Evolutionary conservation across 2,888 invertebrate genomes (phyloP), one percentile per base, ranked within the genome.

Genomic region (Anticlea derivata): DNA sequence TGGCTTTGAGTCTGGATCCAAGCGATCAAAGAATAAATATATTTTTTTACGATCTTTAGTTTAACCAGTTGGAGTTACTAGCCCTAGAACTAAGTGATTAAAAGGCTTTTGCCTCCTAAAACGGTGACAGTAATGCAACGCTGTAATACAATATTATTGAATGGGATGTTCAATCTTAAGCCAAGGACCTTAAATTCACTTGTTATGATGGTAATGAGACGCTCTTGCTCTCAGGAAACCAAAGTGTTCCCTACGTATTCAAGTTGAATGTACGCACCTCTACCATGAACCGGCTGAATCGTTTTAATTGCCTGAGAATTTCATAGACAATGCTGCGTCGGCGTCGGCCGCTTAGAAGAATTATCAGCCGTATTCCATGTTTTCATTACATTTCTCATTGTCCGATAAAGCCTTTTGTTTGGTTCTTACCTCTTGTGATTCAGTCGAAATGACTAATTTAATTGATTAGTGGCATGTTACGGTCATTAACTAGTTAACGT

Each of bases 401-500:
- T 72, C 63, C 57, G 61, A 68, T 51, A 65, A 63, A 60, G 56
- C 63, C 67, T 69, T 73, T 78, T 77, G 80, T 80, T 73, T 71
- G 66, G 63, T 29, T 30, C 41, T 43, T 53, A 46, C 55, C 4
- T 40, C 11, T 13, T 58, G 61, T 87, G 83, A 86, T 80, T 87
- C 86, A 86, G 75, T 65, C 61, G 63, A 75, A 79, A 82, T 85
- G 85, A 87, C 84, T 86, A 83, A 85, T 75, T 47, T 52, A 47
- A 52, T 52, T 83, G 82, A 84, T 85, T 85, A 79, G 76, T 73
- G 62, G 81, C 83, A 82, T 84, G 85, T 74, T 70, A 80, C 78
- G 80, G 80, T 80, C 69, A 70, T 84, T 83, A 80, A 81, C 72
- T 77, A 74, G 51, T 71, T 78, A 76, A 78, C 71, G 70, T 83